Evolutionary conservation across 2,888 invertebrate species (phyloP).

Genomic region (Platynereis dumerilii): DNA sequence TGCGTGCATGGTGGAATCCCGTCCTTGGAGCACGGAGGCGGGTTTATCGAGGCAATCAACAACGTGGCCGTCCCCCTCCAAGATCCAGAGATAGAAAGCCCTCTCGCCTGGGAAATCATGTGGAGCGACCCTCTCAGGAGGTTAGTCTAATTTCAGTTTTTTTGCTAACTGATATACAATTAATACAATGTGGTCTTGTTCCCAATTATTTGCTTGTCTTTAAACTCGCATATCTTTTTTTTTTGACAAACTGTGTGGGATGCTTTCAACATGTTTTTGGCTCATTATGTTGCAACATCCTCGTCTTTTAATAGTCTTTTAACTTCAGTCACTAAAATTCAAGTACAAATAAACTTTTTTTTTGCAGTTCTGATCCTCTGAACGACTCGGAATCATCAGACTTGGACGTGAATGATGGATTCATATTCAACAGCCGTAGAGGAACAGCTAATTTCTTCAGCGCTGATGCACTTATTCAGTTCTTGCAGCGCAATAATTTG

Average conservation of each 20-base stretch:
- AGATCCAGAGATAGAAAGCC: constrained; percentile 73
- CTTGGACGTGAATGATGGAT: constrained; percentile 67
- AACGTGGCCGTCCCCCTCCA: constrained; percentile 72
- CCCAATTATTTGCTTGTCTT: no score
- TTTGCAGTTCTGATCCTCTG: constrained; percentile 48
- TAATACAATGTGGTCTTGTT: no score
- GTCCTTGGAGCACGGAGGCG: constrained; percentile 69
- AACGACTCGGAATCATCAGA: constrained; percentile 37
- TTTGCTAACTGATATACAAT: no score
- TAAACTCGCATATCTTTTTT: no score
- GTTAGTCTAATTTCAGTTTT: constrained; percentile 1
- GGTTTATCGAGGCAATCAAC: constrained; percentile 71
- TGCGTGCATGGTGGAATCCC: constrained; percentile 83
- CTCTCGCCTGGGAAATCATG: constrained; percentile 79
- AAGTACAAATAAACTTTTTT: not conserved
- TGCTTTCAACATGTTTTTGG: no score
- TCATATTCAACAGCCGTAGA: constrained; percentile 72
- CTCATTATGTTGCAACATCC: no score
- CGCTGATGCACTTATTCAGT: constrained; percentile 72
- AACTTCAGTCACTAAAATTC: no score
- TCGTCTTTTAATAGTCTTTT: no score
- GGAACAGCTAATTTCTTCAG: constrained; percentile 79
- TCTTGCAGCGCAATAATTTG: constrained; percentile 72
- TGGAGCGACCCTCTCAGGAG: constrained; percentile 77
- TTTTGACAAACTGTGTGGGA: no score